These are phyloP conservation scores for Nomada fucata DNA, from an alignment of 2,888 invertebrate genomes.

Conservation along the genomic window DNA sequence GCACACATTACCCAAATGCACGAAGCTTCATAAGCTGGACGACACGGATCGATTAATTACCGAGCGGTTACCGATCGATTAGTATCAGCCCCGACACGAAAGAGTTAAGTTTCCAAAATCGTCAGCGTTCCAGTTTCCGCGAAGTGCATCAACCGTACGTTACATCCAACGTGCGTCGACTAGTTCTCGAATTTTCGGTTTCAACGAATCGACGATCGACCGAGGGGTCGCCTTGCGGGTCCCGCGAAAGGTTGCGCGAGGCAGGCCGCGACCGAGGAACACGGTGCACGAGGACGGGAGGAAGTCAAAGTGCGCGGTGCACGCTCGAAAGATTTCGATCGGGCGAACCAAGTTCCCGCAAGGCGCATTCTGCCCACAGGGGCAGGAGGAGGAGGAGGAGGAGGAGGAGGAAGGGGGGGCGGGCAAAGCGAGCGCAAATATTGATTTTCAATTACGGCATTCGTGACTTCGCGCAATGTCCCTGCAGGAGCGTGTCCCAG, in stretches of 20 bases:
- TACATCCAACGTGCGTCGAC: neutral
- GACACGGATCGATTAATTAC: neutral
- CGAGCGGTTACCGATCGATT: neutral
- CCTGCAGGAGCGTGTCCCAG: slow-evolving; percentile 68
- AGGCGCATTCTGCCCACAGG: slow-evolving; percentile 52
- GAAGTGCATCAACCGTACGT: neutral
- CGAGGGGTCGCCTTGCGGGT: neutral
- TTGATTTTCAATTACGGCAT: slow-evolving; percentile 83
- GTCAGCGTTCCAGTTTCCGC: neutral
- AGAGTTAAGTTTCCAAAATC: slow-evolving; percentile 5
- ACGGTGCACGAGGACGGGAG: neutral
- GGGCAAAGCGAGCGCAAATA: slow-evolving; percentile 77
- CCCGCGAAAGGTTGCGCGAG: neutral
- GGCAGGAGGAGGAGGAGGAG: no score
- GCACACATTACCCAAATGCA: neutral
- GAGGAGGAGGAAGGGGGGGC: no score
- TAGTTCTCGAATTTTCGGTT: neutral
- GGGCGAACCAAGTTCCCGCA: slow-evolving; percentile 52
- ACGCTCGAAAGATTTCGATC: slow-evolving; percentile 73
- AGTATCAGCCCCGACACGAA: neutral
- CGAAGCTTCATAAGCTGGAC: neutral
- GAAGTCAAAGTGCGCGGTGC: slow-evolving; percentile 10
- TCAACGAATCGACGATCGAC: neutral
- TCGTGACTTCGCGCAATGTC: slow-evolving; percentile 83
- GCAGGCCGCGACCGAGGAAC: neutral